Evolutionary conservation across 2,113 vertebrate genomes (phyloP), one percentile per base, ranked within the genome.

Genomic region (Bettongia penicillata): DNA sequence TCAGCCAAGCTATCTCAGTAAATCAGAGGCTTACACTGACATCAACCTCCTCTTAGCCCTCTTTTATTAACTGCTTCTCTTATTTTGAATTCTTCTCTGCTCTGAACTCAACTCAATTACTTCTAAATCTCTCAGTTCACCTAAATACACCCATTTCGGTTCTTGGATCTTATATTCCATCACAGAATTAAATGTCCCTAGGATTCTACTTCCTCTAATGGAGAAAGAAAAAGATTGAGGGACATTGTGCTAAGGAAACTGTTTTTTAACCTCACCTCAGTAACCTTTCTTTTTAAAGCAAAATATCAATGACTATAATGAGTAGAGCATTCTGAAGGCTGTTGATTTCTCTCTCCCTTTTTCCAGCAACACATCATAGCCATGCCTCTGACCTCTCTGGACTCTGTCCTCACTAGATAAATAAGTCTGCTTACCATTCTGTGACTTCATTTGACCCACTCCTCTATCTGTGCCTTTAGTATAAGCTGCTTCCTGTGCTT

Each of bases 11-110:
- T 84, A 23, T 7, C 68, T 84, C n/a, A 84, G 68, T 43, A 77
- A 16, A 77, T 3, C 6, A 84, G 68, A 84, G 19, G n/a, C 68
- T 84, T 84, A 84, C 19, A 43, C 19, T 43, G n/a, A 43, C n/a
- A 43, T 43, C 5, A 43, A 2, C 68, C 61, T 84, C 19, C 43
- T 43, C 68, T 84, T 43, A 84, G n/a, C 7, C 22, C n/a, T 43
- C 68, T 84, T 84, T 84, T 84, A 84, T 84, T 84, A 84, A 84
- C 68, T 84, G 68, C 68, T 84, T 84, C 68, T 84, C 68, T 77
- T 77, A 37, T 84, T 84, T 84, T 43, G 68, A 84, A 43, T 84
- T 43, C 37, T 43, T n/a, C n/a, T 84, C 16, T 84, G 43, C n/a
- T 84, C 37, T 84, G 68, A 84, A 23, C 16, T 22, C 16, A 84